Percentiles rank a stretch among this genome's conserved stretches.
These are phyloP conservation scores for Xenopus petersii DNA, from an alignment of 2,797 vertebrate species.

Conservation along the genomic window DNA sequence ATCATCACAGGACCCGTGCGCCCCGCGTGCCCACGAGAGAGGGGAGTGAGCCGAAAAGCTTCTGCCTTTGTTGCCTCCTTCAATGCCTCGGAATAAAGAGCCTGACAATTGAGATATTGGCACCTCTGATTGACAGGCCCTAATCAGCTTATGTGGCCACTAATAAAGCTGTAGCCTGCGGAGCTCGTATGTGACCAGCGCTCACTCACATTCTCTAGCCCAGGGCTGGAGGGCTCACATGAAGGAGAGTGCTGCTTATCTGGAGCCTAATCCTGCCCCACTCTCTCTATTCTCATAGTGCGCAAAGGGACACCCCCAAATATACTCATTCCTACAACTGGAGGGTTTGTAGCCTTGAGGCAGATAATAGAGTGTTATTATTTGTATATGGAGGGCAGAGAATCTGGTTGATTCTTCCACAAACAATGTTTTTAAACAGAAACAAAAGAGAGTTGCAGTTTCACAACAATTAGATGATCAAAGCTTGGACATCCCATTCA, in stretches of 20 bases:
- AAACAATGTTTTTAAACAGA: no score
- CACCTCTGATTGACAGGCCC: constrained; percentile 95
- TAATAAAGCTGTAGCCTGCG: constrained; percentile 97
- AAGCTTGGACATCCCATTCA: no score
- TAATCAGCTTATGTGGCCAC: constrained; percentile 98
- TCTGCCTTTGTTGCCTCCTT: constrained; percentile 84
- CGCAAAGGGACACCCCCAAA: no score
- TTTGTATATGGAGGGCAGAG: no score
- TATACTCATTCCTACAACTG: no score
- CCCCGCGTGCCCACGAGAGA: constrained; percentile 89
- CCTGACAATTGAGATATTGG: constrained; percentile 88
- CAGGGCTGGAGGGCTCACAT: constrained; percentile 72
- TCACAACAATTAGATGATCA: no score
- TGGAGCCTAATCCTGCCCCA: constrained; percentile 53
- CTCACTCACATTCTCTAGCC: constrained; percentile 71
- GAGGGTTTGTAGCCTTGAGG: no score
- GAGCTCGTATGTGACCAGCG: constrained; percentile 84
- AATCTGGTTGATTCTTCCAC: no score
- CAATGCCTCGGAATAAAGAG: constrained; percentile 79
- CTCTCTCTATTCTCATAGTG: no score
- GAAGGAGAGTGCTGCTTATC: constrained; percentile 82
- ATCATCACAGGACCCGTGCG: constrained; percentile 92
- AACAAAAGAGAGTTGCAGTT: no score
- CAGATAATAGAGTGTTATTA: no score
- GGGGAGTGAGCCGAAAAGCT: constrained; percentile 83